phyloP scores from a whole-genome alignment of 2,888 invertebrate genomes.

The Loripinus fragilis region DNA sequence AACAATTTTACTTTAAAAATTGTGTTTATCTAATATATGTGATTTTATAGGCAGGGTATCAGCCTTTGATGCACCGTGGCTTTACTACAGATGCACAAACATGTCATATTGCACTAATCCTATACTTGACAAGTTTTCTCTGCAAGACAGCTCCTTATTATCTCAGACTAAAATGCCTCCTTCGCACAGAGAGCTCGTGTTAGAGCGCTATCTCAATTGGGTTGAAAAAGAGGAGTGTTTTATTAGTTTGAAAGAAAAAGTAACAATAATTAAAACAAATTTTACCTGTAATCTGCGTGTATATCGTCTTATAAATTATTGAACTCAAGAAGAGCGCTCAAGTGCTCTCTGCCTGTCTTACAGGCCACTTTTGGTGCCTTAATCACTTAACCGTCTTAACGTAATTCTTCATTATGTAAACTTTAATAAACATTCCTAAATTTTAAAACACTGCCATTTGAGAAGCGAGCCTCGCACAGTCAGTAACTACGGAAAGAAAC shows the following conservation, averaged over 20 bases:
- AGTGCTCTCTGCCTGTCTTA: background rate
- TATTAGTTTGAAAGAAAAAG: slow-evolving; percentile 64
- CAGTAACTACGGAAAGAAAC: background rate
- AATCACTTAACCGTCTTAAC: slow-evolving; percentile 3
- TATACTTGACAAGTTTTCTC: slow-evolving; percentile 57
- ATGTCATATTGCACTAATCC: slow-evolving; percentile 71
- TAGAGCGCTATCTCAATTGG: slow-evolving; percentile 45
- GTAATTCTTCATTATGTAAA: slow-evolving; percentile 1
- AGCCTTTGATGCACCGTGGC: too few species aligned
- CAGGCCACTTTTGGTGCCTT: background rate
- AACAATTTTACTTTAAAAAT: too few species aligned
- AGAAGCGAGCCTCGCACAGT: background rate
- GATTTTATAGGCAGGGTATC: too few species aligned
- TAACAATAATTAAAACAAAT: slow-evolving; percentile 61
- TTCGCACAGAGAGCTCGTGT: slow-evolving; percentile 42
- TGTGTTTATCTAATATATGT: background rate
- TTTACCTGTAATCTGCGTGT: slow-evolving; percentile 49
- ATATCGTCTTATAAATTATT: slow-evolving; percentile 16
- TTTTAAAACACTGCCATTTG: background rate
- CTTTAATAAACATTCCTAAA: slow-evolving; percentile 1
- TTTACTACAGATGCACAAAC: slow-evolving; percentile 72
- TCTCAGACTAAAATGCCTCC: slow-evolving; percentile 50
- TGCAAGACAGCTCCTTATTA: slow-evolving; percentile 46
- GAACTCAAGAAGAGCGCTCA: background rate
- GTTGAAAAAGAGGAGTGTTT: slow-evolving; percentile 48